Conservation (phyloP, 2,113 vertebrate genomes). For the Arizona elegans region DNA sequence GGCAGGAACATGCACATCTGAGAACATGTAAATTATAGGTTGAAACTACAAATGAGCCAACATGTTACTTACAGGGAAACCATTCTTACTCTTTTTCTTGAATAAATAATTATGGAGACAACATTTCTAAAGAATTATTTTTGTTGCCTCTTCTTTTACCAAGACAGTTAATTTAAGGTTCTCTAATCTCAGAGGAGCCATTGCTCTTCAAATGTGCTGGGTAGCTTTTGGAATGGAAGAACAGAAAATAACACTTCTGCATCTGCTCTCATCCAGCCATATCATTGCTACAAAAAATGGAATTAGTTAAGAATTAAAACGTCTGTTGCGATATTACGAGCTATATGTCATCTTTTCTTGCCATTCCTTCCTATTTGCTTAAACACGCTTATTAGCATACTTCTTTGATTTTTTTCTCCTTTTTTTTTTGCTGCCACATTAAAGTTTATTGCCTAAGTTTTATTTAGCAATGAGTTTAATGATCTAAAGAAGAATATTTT, state of each 20-base stretch:
- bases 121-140: slow-evolving; percentile 12
- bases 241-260: slow-evolving; percentile 42
- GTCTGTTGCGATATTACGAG: slow-evolving; percentile 8
- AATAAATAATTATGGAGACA: slow-evolving; percentile 42
- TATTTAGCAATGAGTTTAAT: slow-evolving; percentile 42
- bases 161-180: slow-evolving; percentile 40
- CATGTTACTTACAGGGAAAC: background rate
- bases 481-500: slow-evolving; percentile 37
- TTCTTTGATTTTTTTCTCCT: background rate
- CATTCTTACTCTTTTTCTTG: background rate
- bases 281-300: slow-evolving; percentile 51
- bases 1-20: too few species aligned
- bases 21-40: background rate
- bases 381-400: slow-evolving; percentile 17
- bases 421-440: slow-evolving; percentile 30
- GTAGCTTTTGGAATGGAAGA: slow-evolving; percentile 39
- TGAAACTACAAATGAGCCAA: background rate
- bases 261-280: slow-evolving; percentile 64
- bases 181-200: slow-evolving; percentile 27
- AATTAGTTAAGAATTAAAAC: slow-evolving; percentile 30
- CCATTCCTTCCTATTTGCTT: slow-evolving; percentile 1
- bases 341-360: background rate
- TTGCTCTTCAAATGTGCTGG: slow-evolving; percentile 41
- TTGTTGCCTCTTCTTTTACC: slow-evolving; percentile 22
- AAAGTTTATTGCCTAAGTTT: slow-evolving; percentile 35